Evolutionary conservation across 2,797 vertebrate species (phyloP), one percentile per base, ranked within the genome.

Genomic region (Sebastes oblongus): DNA sequence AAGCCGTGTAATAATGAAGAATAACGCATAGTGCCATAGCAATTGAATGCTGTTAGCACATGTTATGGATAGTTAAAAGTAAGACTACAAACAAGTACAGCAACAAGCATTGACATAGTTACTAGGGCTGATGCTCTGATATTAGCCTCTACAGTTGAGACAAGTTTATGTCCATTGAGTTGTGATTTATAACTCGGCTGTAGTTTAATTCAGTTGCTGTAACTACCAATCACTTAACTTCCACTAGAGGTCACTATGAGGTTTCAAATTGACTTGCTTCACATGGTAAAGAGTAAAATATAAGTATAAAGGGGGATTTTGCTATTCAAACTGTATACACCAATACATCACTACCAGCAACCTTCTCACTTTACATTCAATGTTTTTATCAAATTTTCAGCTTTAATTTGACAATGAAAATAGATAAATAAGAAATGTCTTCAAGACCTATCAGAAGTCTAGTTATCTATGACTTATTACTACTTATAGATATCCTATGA

Each of bases 161-260:
- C 4, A 22, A 11, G 8, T 69, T 66, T 12, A 16, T 24, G 5
- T 24, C 3, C 66, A n/a, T 30, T 3, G 27, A 13, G 16, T 66
- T 22, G n/a, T 36, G 61, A 22, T 24, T 64, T 22, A 32, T 32
- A 34, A 32, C 12, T 36, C 1, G 1, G 14, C 8, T 61, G 4
- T 13, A 10, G 10, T 56, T 36, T 9, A 4, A 1, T 24, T 32
- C 0, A 13, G 4, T 14, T 66, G 16, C 3, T 75, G 8, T 22
- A 64, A 22, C 61, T 36, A 42, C 25, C 12, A 3, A 4, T 72
- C 20, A 27, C 12, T 29, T 20, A 16, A 24, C n/a, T 66, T 64
- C 66, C 78, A 69, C 71, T 12, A 68, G 70, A 74, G 65, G 70
- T 29, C 74, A 42, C 52, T 52, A 6, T 24, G 9, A 39, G 24